Conservation (phyloP, 2,113 vertebrate species). For the Aptenodytes patagonicus region DNA sequence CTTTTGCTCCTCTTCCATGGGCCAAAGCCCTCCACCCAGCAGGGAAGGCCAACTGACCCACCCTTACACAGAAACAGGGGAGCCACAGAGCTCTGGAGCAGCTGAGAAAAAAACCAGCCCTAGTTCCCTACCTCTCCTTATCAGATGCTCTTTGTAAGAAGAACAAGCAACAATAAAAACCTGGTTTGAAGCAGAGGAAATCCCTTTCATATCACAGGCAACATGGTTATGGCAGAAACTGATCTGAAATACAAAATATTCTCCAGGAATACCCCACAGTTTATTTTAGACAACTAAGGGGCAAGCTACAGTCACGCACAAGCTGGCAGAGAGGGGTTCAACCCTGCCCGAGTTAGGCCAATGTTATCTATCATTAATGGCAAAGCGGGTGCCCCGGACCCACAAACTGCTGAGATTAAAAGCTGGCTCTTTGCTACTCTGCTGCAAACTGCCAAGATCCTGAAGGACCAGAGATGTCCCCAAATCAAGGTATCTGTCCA, state of each 20-base stretch:
- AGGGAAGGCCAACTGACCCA: not conserved
- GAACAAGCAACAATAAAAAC: not conserved
- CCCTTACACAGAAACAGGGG: not conserved
- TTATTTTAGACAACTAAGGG: not conserved
- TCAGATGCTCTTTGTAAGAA: not conserved
- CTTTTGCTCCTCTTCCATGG: not conserved
- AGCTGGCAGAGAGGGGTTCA: not conserved
- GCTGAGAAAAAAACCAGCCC: not conserved
- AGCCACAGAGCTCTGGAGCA: not conserved
- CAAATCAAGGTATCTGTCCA: not conserved
- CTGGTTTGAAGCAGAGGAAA: not conserved
- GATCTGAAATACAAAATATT: not conserved
- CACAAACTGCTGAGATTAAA: not conserved
- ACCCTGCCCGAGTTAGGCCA: rapidly evolving
- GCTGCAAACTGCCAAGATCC: not conserved
- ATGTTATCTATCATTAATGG: rapidly evolving
- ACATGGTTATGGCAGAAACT: not conserved
- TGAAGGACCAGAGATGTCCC: not conserved
- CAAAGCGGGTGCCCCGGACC: not conserved
- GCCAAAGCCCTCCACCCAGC: not conserved
- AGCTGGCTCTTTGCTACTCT: not conserved
- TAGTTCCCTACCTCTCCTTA: not conserved
- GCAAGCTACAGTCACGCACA: not conserved
- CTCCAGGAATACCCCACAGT: not conserved
- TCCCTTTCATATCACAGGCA: not conserved